These are phyloP conservation scores for Hozukius guyotensis DNA, from an alignment of 2,797 vertebrate species.

Conservation along the genomic window DNA sequence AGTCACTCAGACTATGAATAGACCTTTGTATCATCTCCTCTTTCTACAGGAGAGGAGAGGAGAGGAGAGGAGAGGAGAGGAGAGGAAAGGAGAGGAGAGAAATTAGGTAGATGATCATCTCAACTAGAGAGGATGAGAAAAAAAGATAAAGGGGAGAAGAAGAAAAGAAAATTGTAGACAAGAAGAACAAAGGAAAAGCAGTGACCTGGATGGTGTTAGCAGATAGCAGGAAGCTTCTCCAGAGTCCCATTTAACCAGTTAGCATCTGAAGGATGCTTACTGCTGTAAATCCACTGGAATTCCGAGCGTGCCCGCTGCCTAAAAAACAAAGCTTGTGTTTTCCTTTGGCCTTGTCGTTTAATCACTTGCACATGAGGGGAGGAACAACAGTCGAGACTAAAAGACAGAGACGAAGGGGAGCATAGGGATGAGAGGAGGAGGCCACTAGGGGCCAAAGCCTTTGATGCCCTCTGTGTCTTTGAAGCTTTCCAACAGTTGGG, in stretches of 20 bases:
- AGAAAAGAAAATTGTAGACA: not conserved
- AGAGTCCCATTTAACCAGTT: constrained; percentile 67
- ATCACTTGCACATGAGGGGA: constrained; percentile 81
- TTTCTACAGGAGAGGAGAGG: not conserved
- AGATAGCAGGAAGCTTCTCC: constrained; percentile 53
- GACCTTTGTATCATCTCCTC: constrained; percentile 68
- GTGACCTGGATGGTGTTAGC: constrained; percentile 31
- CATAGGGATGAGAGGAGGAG: constrained; percentile 57
- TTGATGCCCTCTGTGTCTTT: constrained; percentile 63
- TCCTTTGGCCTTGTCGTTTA: constrained; percentile 70
- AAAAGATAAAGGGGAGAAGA: not conserved
- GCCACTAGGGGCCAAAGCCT: constrained; percentile 61
- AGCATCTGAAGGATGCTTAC: constrained; percentile 62
- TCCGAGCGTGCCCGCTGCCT: constrained; percentile 62
- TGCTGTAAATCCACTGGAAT: constrained; percentile 75
- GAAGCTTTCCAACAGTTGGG: constrained; percentile 53
- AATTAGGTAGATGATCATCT: not conserved
- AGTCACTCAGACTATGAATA: constrained; percentile 74
- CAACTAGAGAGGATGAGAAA: not conserved
- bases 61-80: too few species aligned
- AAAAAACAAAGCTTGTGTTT: constrained; percentile 77
- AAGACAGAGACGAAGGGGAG: constrained; percentile 45
- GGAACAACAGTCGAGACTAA: constrained; percentile 52
- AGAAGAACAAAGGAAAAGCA: not conserved
- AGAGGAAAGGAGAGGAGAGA: not conserved